These are phyloP conservation scores for Tor tambroides DNA, from an alignment of 2,113 vertebrate species.

Conservation along the genomic window DNA sequence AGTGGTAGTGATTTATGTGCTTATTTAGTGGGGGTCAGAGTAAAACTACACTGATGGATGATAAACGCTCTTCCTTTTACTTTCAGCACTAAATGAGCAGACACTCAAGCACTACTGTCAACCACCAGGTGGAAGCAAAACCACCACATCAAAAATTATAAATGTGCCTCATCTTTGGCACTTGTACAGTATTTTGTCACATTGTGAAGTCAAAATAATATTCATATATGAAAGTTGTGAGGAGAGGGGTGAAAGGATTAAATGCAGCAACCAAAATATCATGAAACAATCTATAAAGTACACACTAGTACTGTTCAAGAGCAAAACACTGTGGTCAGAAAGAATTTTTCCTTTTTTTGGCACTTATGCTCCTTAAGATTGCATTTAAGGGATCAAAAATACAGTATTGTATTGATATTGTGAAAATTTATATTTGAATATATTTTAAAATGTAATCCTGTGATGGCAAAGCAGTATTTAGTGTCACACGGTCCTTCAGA, in stretches of 20 bases:
- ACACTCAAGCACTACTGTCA: not conserved
- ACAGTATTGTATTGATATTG: not conserved
- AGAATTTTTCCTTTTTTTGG: not conserved
- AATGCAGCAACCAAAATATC: not conserved
- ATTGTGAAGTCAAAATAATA: not conserved
- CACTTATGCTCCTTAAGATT: not conserved
- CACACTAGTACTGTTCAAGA: not conserved
- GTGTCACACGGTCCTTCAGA: not conserved
- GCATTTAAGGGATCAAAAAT: not conserved
- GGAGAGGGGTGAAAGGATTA: not conserved
- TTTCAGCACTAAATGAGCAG: not conserved
- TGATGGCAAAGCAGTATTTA: too few species aligned
- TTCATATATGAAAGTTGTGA: not conserved
- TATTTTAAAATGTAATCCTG: too few species aligned
- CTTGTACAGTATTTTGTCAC: not conserved
- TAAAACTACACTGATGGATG: slow-evolving; percentile 6
- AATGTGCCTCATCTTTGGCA: not conserved
- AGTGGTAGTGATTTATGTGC: slow-evolving; percentile 34
- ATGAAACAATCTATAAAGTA: not conserved
- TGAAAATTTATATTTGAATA: not conserved
- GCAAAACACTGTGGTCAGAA: not conserved
- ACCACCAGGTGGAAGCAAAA: slow-evolving; percentile 45
- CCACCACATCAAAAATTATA: not conserved
- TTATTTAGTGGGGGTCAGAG: slow-evolving; percentile 37
- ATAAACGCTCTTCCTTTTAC: not conserved